Percentiles rank a stretch among this genome's conserved stretches.
These are phyloP conservation scores for Sebastes itinus DNA, from an alignment of 2,797 vertebrate genomes.

Conservation along the genomic window DNA sequence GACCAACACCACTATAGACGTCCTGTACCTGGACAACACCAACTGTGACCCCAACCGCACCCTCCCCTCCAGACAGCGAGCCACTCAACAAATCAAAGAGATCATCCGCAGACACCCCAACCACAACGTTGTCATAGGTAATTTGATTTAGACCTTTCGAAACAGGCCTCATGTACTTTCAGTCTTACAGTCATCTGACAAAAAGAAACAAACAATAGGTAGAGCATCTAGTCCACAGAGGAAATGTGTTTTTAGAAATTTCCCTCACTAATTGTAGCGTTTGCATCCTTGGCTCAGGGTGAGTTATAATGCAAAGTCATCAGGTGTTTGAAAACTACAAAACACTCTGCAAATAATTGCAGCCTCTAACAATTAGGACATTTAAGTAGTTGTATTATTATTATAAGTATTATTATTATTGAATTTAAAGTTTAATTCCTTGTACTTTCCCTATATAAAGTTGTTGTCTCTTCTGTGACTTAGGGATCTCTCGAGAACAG, in stretches of 20 bases:
- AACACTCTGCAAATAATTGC: neutral
- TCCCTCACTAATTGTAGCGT: neutral
- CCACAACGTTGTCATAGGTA: constrained; percentile 90
- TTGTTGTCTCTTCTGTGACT: neutral
- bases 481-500: no score
- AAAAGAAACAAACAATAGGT: neutral
- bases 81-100: constrained; percentile 87
- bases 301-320: neutral
- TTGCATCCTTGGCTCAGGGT: neutral
- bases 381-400: neutral
- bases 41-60: constrained; percentile 87
- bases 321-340: neutral
- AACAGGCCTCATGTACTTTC: neutral
- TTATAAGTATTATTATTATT: neutral
- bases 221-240: neutral
- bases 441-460: neutral
- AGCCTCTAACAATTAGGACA: neutral
- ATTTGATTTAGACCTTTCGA: neutral
- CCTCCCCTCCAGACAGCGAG: constrained; percentile 87
- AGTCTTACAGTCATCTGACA: neutral
- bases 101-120: constrained; percentile 88
- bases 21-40: constrained; percentile 96
- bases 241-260: neutral
- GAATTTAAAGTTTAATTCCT: neutral
- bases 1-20: constrained; percentile 86